A percentile compares a stretch with the other conserved stretches of the same genome.
These are phyloP conservation scores for Peromyscus maniculatus DNA, from an alignment of 2,113 vertebrate species.

Conservation along the genomic window DNA sequence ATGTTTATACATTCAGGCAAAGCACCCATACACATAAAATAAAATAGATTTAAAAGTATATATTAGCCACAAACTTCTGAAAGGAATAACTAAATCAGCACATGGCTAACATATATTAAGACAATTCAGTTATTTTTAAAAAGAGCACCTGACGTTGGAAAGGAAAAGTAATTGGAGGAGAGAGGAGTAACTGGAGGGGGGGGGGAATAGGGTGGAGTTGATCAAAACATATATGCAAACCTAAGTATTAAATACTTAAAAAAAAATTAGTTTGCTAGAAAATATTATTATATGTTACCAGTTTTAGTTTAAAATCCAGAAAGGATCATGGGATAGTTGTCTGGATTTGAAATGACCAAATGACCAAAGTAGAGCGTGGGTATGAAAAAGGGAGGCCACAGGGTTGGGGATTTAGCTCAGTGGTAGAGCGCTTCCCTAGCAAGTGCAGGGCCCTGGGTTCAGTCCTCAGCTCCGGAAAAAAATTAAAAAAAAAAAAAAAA, in stretches of 20 bases:
- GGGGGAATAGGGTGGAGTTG: neutral
- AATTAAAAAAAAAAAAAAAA: too few relatives aligned
- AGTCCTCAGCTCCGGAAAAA: too few relatives aligned
- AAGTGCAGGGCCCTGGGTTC: too few relatives aligned
- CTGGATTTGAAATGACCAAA: conserved; percentile 9
- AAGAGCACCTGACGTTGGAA: neutral
- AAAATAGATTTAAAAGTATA: neutral
- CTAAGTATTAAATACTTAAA: neutral
- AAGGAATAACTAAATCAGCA: neutral
- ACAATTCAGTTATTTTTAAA: neutral
- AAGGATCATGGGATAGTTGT: neutral
- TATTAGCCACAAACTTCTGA: neutral
- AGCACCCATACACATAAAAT: neutral
- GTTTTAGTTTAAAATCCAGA: conserved; percentile 22
- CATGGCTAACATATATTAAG: conserved; percentile 17
- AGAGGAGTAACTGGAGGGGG: neutral
- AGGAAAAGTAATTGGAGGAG: neutral
- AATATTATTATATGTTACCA: neutral
- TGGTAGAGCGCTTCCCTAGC: too few relatives aligned
- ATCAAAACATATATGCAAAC: neutral
- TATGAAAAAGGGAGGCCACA: neutral
- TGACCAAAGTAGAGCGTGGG: conserved; percentile 15
- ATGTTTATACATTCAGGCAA: neutral
- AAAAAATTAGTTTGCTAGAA: neutral
- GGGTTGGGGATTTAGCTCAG: too few relatives aligned